phyloP scores from a whole-genome alignment of 2,797 vertebrate species.

The Pipistrellus nathusii region DNA sequence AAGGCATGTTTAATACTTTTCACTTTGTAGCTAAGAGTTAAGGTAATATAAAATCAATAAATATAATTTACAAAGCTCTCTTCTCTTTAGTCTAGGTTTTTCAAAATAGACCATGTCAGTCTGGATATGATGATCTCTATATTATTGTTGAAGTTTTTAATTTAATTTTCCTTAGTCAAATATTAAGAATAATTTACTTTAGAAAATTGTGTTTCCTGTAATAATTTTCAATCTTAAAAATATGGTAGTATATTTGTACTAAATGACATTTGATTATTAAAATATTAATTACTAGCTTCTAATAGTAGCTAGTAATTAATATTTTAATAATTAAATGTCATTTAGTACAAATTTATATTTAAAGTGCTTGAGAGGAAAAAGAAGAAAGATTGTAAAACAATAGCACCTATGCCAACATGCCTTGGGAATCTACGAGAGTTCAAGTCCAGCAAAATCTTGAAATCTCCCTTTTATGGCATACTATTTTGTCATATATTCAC shows the following conservation, averaged over 20 bases:
- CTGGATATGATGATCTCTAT: neutral
- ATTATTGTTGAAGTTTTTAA: neutral
- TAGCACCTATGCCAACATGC: neutral
- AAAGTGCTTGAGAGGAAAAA: neutral
- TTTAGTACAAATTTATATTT: conserved; percentile 8
- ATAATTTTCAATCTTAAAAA: neutral
- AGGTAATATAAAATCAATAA: neutral
- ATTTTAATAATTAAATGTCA: neutral
- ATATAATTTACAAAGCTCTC: neutral
- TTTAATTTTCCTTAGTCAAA: neutral
- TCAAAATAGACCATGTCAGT: neutral
- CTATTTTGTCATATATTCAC: conserved; percentile 1
- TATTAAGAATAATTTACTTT: neutral
- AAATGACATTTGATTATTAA: too few relatives aligned
- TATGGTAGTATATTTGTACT: neutral
- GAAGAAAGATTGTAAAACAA: neutral
- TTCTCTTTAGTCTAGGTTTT: neutral
- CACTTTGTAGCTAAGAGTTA: neutral
- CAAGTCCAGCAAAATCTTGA: neutral
- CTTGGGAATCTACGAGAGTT: neutral
- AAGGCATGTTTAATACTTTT: conserved; percentile 1
- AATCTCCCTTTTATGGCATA: neutral
- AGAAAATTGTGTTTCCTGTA: neutral
- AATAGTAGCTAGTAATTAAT: neutral
- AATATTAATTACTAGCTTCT: too few relatives aligned